Evolutionary conservation across 23 tunicate genomes (phyloP), one percentile per base, ranked within the genome.

Genomic region (Clavelina lepadiformis): DNA sequence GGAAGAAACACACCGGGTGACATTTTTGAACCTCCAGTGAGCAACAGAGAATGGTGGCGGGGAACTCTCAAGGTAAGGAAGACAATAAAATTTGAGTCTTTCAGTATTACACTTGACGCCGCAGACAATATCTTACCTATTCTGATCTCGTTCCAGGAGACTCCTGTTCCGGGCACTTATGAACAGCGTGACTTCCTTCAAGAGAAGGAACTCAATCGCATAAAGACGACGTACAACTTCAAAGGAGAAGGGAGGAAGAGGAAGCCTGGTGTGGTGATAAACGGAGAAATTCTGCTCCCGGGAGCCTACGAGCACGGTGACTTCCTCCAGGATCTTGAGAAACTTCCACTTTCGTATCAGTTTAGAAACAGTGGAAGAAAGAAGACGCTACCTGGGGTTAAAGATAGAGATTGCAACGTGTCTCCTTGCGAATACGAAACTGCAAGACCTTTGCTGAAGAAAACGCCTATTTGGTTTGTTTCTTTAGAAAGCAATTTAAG

Each of bases 41-140:
- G 73, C 34, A 85, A 56, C 28, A 44, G 95, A 57, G 95, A 86
- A 58, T 86, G 95, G 95, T 86, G 95, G 95, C 72, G 95, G 50
- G 95, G 72, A 0, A 73, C 85, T 8, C 46, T 86, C 15, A 86
- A 86, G 85, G 95, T 86, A 51, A 33, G 34, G n/a, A 41, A 6
- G 6, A n/a, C n/a, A n/a, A n/a, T n/a, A n/a, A n/a, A n/a, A n/a
- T n/a, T n/a, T n/a, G n/a, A n/a, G n/a, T n/a, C n/a, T n/a, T n/a
- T n/a, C n/a, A n/a, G n/a, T n/a, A n/a, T n/a, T n/a, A n/a, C n/a
- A n/a, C n/a, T n/a, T n/a, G n/a, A n/a, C n/a, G n/a, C n/a, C n/a
- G n/a, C n/a, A n/a, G n/a, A n/a, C n/a, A n/a, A 41, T 15, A 11
- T 11, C 49, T 11, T 11, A 15, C 7, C 7, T 54, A 54, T 7